These are phyloP conservation scores for Drosophila sproati DNA, from an alignment of 1,140 invertebrate genomes.

Conservation along the genomic window DNA sequence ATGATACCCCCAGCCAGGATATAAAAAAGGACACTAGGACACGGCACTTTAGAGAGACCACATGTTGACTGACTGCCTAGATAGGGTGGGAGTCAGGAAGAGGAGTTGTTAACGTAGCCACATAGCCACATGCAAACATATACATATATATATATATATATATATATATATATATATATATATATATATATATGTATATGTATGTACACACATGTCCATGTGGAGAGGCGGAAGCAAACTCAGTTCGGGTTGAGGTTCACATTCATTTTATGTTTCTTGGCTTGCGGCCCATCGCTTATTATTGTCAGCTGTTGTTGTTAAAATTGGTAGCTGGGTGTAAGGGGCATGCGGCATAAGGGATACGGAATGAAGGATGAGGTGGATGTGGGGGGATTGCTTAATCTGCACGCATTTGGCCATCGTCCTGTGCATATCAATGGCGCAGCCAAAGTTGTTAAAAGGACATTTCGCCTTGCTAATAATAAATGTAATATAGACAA, in stretches of 20 bases:
- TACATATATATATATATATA: background rate
- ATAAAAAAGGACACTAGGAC: constrained; percentile 21
- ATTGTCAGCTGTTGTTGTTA: constrained; percentile 36
- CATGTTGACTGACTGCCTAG: background rate
- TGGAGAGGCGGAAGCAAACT: background rate
- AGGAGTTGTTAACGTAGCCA: constrained; percentile 18
- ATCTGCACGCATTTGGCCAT: constrained; percentile 49
- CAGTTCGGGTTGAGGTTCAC: constrained; percentile 7
- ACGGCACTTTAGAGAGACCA: background rate
- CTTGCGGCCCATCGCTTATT: constrained; percentile 25
- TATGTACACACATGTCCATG: background rate
- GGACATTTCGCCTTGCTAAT: constrained; percentile 61
- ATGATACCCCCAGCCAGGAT: constrained; percentile 1
- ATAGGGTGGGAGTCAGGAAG: background rate
- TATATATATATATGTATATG: background rate
- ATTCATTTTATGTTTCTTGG: constrained; percentile 26
- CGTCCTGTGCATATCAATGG: constrained; percentile 66
- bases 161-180: background rate
- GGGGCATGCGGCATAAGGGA: background rate
- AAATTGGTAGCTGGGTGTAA: background rate
- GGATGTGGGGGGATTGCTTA: constrained; percentile 30
- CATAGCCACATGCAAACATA: constrained; percentile 5
- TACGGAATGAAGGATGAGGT: background rate
- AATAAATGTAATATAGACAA: constrained; percentile 58
- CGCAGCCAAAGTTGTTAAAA: constrained; percentile 50